Evolutionary conservation across 1,140 invertebrate genomes (phyloP), one percentile per base, ranked within the genome.

Genomic region (Prorops nasuta): DNA sequence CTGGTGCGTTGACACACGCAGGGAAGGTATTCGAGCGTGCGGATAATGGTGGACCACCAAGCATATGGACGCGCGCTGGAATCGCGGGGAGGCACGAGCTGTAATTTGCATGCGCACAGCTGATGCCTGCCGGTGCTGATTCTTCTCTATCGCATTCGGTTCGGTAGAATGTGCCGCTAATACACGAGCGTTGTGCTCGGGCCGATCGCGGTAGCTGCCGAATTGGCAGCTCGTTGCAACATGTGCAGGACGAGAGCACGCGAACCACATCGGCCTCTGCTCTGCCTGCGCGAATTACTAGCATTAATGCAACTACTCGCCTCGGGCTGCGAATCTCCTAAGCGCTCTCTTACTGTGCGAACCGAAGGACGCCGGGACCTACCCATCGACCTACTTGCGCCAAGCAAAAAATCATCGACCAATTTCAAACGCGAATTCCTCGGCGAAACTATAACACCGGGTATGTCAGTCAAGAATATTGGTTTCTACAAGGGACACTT

Each of bases 51-150:
- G 56, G 66, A 61, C 58, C 58, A 68, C 62, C 66, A n/a, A n/a
- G n/a, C n/a, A 68, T 68, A 68, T 68, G 66, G 66, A 55, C 60
- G 56, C 54, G 39, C 21, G 45, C 43, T 53, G 54, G 56, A 46
- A 52, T 39, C 52, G 53, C 37, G 44, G 44, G 17, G 24, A 28
- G 24, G 24, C 24, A 28, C 24, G 24, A 28, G 24, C 51, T 66
- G 64, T 64, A 68, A 68, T 68, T 68, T 68, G 62, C 66, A 66
- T 68, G 54, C 56, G 55, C 57, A 52, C 59, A 63, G 58, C 58
- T 60, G 59, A 61, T 60, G 54, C 52, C 50, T 56, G 59, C 43
- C 28, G 21, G 12, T 28, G 24, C 6, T 7, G 12, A 28, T 28
- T 28, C 6, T 28, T 6, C 24, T 28, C 24, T 28, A 28, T 7